Conservation (phyloP, 2,113 vertebrate species). For the Leucopsar rothschildi region DNA sequence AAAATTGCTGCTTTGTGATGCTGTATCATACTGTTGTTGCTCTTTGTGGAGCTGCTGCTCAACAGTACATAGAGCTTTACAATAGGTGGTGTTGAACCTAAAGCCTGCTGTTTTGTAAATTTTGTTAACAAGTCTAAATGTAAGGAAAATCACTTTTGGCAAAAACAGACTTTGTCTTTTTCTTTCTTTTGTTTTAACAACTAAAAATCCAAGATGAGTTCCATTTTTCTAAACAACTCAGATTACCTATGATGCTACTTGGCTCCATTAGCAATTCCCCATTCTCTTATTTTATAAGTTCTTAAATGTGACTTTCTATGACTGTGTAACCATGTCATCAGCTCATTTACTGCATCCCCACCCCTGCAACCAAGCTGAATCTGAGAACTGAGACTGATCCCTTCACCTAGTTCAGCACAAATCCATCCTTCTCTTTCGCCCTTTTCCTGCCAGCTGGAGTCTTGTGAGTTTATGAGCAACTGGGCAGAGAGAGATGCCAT, state of each 20-base stretch:
- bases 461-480: neutral
- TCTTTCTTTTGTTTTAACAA: neutral
- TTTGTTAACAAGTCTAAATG: neutral
- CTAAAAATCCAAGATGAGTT: neutral
- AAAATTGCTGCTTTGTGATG: neutral
- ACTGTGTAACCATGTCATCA: neutral
- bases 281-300: neutral
- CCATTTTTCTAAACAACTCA: neutral
- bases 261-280: neutral
- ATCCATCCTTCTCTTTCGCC: neutral
- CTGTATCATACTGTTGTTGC: neutral
- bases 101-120: neutral
- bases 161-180: neutral
- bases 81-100: neutral
- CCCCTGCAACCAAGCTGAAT: neutral
- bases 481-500: neutral
- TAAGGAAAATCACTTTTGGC: neutral
- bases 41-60: neutral
- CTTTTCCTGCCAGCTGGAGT: neutral
- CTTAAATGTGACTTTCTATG: neutral
- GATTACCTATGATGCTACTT: neutral
- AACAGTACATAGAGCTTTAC: neutral
- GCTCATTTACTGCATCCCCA: neutral
- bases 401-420: neutral
- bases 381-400: rapidly evolving